phyloP scores from a whole-genome alignment of 2,113 vertebrate species.

The Heterotilapia buettikoferi region DNA sequence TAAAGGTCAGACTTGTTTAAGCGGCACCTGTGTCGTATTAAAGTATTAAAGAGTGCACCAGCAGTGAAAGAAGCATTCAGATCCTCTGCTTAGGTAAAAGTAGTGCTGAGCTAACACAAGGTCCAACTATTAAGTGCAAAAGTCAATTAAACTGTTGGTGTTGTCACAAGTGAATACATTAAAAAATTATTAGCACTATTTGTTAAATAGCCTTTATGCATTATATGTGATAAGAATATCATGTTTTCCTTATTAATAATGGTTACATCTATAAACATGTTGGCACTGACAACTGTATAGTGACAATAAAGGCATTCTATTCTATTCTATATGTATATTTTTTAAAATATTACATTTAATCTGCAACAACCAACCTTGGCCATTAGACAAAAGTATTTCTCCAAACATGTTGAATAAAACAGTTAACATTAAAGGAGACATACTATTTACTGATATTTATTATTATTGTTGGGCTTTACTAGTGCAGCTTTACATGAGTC shows the following conservation, averaged over 20 bases:
- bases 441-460: neutral
- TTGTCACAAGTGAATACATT: neutral
- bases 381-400: neutral
- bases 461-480: neutral
- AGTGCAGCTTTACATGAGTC: neutral
- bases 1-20: neutral
- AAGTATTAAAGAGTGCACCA: neutral
- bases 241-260: neutral
- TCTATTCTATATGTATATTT: neutral
- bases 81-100: neutral
- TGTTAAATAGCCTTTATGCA: neutral
- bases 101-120: neutral
- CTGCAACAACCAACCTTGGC: neutral
- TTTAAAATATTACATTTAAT: neutral
- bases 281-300: neutral
- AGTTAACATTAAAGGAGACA: neutral
- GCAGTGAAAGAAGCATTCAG: neutral
- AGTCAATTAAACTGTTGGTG: neutral
- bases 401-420: neutral
- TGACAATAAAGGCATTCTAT: neutral
- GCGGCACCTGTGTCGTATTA: fast-evolving
- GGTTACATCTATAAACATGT: neutral
- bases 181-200: neutral
- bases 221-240: neutral
- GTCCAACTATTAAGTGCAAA: neutral